Conservation (phyloP, 2,888 invertebrate species). For the Brenthis ino region DNA sequence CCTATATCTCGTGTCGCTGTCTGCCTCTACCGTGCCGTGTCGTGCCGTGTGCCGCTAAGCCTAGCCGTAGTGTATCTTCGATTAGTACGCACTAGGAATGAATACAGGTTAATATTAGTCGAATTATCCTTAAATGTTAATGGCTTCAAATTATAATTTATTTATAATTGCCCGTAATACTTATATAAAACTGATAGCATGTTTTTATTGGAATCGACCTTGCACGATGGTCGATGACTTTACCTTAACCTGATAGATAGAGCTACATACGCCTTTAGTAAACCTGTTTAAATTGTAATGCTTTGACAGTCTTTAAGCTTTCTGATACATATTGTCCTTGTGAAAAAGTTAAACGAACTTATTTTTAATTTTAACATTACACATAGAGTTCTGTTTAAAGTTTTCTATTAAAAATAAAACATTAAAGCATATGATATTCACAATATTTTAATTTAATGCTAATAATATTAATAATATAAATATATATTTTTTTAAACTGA, state of each 20-base stretch:
- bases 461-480: no score
- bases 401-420: no score
- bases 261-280: constrained; percentile 21
- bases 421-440: no score
- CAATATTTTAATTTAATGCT: no score
- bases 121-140: background rate
- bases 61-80: background rate
- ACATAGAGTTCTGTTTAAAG: no score
- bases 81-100: background rate
- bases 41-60: background rate
- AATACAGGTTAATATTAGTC: constrained; percentile 14
- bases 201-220: constrained; percentile 14
- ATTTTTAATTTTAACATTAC: no score
- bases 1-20: constrained; percentile 42
- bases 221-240: constrained; percentile 33
- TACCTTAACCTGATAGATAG: constrained; percentile 33
- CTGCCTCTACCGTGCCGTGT: constrained; percentile 32
- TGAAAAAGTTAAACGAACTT: background rate
- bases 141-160: background rate
- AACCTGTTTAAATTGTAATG: constrained; percentile 31
- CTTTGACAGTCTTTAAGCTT: constrained; percentile 21
- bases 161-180: background rate
- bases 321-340: background rate
- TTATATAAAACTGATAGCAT: background rate
- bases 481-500: no score